A percentile compares a stretch with the other conserved stretches of the same genome.
These are phyloP conservation scores for Napeogenes sylphis DNA, from an alignment of 2,888 invertebrate species.

Conservation along the genomic window DNA sequence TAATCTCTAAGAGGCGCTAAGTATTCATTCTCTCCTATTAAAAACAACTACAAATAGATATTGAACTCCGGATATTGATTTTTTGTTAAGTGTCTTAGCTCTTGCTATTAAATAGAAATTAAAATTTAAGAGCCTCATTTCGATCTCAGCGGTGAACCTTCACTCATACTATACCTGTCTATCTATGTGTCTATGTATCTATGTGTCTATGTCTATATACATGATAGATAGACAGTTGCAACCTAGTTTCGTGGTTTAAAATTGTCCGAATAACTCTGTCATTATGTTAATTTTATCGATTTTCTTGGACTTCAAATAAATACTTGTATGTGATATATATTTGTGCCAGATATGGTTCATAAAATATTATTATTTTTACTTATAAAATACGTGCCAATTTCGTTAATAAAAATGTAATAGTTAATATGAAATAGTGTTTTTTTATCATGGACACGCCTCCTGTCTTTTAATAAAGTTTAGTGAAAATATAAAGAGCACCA, in stretches of 20 bases:
- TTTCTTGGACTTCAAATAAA: background rate
- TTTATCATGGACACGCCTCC: background rate
- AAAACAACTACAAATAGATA: background rate
- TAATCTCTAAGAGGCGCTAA: constrained; percentile 1
- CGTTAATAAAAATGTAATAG: background rate
- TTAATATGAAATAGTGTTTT: background rate
- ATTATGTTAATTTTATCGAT: constrained; percentile 3
- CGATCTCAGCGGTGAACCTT: constrained; percentile 48
- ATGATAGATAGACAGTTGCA: constrained; percentile 28
- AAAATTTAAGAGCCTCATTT: constrained; percentile 58
- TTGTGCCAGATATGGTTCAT: too few species aligned
- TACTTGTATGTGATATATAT: background rate
- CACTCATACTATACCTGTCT: constrained; percentile 52
- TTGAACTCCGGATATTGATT: constrained; percentile 16
- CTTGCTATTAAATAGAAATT: constrained; percentile 46
- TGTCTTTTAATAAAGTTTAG: constrained; percentile 3
- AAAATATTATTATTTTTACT: too few species aligned
- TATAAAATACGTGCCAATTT: too few species aligned
- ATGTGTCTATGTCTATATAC: constrained; percentile 38
- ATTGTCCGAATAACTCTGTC: constrained; percentile 20
- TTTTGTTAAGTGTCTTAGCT: constrained; percentile 13
- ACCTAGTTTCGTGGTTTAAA: constrained; percentile 35
- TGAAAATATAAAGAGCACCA: background rate
- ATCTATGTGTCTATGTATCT: constrained; percentile 48
- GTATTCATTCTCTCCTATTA: constrained; percentile 1